phyloP scores from a whole-genome alignment of 1,140 invertebrate genomes.

The Streblospio benedicti region DNA sequence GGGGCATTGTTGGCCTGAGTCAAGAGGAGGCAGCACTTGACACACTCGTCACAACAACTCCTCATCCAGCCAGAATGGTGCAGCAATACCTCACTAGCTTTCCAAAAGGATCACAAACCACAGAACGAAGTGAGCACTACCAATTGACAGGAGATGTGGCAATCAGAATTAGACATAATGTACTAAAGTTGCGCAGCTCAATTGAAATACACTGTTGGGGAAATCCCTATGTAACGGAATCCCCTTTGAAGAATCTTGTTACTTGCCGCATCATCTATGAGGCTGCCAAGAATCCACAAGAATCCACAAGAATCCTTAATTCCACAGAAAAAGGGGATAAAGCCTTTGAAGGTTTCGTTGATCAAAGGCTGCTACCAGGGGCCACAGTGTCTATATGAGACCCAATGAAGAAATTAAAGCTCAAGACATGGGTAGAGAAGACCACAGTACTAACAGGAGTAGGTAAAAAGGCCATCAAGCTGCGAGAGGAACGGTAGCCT shows the following conservation, averaged over 20 bases:
- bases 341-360: slow-evolving; percentile 1
- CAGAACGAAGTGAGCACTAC: slow-evolving; percentile 7
- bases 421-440: slow-evolving; percentile 1
- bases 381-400: neutral
- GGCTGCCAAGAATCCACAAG: too few relatives aligned
- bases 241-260: neutral
- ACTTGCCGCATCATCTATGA: too few relatives aligned
- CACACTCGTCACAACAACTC: neutral
- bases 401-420: slow-evolving; percentile 5
- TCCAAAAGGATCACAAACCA: neutral
- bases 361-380: neutral
- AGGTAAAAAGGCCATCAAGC: neutral
- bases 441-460: neutral
- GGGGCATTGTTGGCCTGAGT: slow-evolving; percentile 1
- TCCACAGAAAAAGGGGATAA: too few relatives aligned
- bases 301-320: too few relatives aligned
- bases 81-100: neutral
- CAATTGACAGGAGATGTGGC: neutral
- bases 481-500: neutral
- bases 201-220: neutral
- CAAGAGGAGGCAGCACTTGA: neutral
- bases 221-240: neutral
- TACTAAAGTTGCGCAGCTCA: neutral
- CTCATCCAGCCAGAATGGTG: neutral
- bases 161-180: too few relatives aligned